phyloP scores from a whole-genome alignment of 2,113 vertebrate genomes.

The Limnothrissa miodon region DNA sequence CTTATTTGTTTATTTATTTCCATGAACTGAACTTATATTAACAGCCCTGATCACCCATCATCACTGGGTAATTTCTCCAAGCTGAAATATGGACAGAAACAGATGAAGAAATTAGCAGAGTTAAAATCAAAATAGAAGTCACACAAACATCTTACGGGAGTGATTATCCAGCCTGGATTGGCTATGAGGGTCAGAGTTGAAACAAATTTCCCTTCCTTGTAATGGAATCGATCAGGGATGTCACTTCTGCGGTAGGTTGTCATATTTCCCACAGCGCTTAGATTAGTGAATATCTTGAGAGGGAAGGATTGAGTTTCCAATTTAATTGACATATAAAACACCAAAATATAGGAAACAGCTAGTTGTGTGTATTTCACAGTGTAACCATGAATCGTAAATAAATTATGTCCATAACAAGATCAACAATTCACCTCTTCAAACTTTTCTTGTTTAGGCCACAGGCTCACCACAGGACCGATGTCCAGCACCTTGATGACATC shows the following conservation, averaged over 20 bases:
- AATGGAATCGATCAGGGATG: slow-evolving; percentile 85
- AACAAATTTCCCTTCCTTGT: slow-evolving; percentile 85
- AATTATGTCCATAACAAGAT: background rate
- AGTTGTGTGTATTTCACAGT: background rate
- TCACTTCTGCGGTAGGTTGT: slow-evolving; percentile 75
- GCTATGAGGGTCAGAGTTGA: slow-evolving; percentile 88
- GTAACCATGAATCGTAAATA: background rate
- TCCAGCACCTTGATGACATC: slow-evolving; percentile 85
- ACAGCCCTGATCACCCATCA: too few relatives aligned
- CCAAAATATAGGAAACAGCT: background rate
- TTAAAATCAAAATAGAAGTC: background rate
- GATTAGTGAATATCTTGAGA: slow-evolving; percentile 78
- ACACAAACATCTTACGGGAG: background rate
- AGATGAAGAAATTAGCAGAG: background rate
- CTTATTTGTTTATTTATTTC: background rate
- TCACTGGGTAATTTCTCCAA: too few relatives aligned
- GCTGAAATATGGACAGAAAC: background rate
- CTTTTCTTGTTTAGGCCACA: slow-evolving; percentile 81
- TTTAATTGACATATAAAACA: background rate
- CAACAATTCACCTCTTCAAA: slow-evolving; percentile 72
- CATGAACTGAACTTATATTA: too few relatives aligned
- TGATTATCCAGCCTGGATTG: slow-evolving; percentile 89
- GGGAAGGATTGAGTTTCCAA: background rate
- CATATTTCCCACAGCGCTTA: slow-evolving; percentile 80
- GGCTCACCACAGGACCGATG: slow-evolving; percentile 85